Conservation (phyloP, 2,888 invertebrate species). For the Diaprepes abbreviatus region DNA sequence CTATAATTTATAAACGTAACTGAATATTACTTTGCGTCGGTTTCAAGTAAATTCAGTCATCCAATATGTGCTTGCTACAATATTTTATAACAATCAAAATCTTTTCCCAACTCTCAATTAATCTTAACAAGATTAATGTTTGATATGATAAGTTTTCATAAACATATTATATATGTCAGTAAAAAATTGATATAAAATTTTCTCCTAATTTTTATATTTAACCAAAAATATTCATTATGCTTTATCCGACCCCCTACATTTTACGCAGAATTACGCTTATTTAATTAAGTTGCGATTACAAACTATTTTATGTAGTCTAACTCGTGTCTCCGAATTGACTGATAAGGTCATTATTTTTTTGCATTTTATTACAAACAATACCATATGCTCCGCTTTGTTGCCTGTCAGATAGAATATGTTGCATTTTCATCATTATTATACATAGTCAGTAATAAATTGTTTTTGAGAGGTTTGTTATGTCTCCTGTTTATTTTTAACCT, state of each 20-base stretch:
- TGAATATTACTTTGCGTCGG: too few relatives aligned
- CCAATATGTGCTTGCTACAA: too few relatives aligned
- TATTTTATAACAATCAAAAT: too few relatives aligned
- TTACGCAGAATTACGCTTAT: not conserved
- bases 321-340: not conserved
- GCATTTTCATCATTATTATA: not conserved
- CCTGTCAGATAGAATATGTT: not conserved
- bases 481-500: not conserved
- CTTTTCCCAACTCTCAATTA: too few relatives aligned
- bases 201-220: not conserved
- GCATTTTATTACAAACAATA: constrained; percentile 7
- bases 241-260: not conserved
- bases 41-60: too few relatives aligned
- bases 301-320: not conserved
- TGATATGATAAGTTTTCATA: not conserved
- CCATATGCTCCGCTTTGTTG: constrained; percentile 8
- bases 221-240: not conserved
- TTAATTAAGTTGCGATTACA: not conserved
- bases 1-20: too few relatives aligned
- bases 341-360: constrained; percentile 4
- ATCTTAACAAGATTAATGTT: too few relatives aligned
- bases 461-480: not conserved
- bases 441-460: not conserved
- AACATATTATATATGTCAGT: not conserved
- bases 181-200: too few relatives aligned